Evolutionary conservation across 1,140 invertebrate species (phyloP).

Genomic region (Andrena cerasifolii): DNA sequence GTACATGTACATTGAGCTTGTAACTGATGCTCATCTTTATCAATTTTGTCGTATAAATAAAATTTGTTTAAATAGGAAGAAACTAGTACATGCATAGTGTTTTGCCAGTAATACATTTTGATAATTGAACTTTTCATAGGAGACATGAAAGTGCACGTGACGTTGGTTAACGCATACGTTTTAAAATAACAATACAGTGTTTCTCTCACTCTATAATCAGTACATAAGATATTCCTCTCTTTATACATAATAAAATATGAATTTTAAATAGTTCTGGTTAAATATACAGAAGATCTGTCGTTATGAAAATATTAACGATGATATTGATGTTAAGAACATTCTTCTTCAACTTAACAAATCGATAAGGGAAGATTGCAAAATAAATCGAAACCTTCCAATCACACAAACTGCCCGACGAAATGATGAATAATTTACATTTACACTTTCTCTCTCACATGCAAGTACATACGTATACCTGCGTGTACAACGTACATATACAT

Average conservation of each 20-base stretch:
- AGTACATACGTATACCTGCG: not conserved
- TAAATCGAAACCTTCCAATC: conserved; percentile 17
- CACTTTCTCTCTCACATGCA: conserved; percentile 12
- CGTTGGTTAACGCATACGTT: conserved; percentile 16
- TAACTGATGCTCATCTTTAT: not conserved
- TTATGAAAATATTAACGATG: conserved; percentile 16
- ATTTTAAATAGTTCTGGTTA: conserved; percentile 20
- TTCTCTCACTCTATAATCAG: conserved; percentile 21
- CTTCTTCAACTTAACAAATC: not conserved
- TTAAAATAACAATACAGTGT: conserved; percentile 18
- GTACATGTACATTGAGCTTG: conserved; percentile 14
- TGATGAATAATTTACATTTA: conserved; percentile 54
- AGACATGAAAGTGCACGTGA: conserved; percentile 31
- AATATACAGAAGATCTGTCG: conserved; percentile 6
- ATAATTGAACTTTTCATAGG: conserved; percentile 27
- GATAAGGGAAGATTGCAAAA: conserved; percentile 20
- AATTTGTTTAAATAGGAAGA: conserved; percentile 44
- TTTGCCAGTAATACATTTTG: conserved; percentile 24
- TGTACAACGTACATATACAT: not conserved
- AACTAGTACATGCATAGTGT: conserved; percentile 38
- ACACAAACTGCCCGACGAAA: conserved; percentile 20
- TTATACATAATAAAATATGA: conserved; percentile 6
- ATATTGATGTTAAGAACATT: not conserved
- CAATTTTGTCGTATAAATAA: conserved; percentile 39
- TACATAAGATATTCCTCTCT: conserved; percentile 18